Percentiles rank a stretch among this genome's conserved stretches.
Evolutionary conservation across 2,113 vertebrate species (phyloP).

Genomic region (Heloderma charlesbogerti): DNA sequence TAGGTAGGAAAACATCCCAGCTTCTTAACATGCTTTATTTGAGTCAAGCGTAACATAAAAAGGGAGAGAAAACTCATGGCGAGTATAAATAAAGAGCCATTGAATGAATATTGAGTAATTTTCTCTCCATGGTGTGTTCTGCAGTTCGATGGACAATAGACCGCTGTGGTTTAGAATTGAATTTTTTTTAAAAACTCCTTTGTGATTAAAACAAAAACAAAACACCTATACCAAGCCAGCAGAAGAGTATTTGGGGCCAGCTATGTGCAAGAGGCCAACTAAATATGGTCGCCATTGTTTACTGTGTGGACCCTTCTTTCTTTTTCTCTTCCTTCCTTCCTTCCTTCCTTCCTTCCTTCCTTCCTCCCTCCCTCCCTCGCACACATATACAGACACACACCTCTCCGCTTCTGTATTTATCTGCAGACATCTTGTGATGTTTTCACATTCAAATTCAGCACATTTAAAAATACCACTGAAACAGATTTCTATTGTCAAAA

Average conservation of each 20-base stretch:
- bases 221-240: not conserved
- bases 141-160: not conserved
- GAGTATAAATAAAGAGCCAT: not conserved
- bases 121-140: accelerated
- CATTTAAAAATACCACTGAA: not conserved
- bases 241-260: not conserved
- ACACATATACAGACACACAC: not conserved
- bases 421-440: not conserved
- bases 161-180: accelerated
- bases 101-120: not conserved
- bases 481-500: not conserved
- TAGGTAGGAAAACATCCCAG: constrained; percentile 37
- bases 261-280: accelerated
- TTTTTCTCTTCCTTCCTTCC: not conserved
- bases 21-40: not conserved
- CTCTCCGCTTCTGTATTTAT: not conserved
- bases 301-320: too few species aligned
- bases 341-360: not conserved
- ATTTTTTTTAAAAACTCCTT: not conserved
- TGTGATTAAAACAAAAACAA: not conserved
- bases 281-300: not conserved
- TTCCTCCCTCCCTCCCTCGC: not conserved
- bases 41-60: constrained; percentile 6
- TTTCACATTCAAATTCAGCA: not conserved
- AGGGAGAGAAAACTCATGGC: not conserved